Evolutionary conservation across 2,888 invertebrate genomes (phyloP).

Genomic region (Schrankia costaestrigalis): DNA sequence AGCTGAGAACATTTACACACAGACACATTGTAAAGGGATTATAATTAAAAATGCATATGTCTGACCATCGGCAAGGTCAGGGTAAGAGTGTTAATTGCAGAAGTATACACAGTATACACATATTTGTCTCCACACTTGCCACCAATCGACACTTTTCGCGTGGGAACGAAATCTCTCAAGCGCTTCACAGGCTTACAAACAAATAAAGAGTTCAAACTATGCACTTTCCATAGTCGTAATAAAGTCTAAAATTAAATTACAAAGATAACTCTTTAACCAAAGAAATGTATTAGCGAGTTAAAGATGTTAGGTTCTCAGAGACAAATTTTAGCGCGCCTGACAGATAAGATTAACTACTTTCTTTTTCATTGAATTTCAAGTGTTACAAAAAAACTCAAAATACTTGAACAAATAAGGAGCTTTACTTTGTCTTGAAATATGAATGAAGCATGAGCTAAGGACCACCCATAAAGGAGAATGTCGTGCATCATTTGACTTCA

Average conservation of each 20-base stretch:
- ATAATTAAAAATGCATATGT: constrained; percentile 23
- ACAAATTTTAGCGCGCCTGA: constrained; percentile 59
- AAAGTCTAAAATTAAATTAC: constrained; percentile 16
- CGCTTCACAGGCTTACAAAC: constrained; percentile 20
- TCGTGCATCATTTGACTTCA: constrained; percentile 26
- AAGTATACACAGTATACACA: no score
- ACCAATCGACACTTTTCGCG: constrained; percentile 62
- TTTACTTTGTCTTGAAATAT: constrained; percentile 17
- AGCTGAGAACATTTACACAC: constrained; percentile 2
- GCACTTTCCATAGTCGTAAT: constrained; percentile 15
- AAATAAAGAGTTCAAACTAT: constrained; percentile 9
- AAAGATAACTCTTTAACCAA: constrained; percentile 4
- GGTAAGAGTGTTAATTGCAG: constrained; percentile 45
- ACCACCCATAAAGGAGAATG: constrained; percentile 44
- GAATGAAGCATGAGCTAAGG: constrained; percentile 25
- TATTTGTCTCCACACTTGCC: constrained; percentile 73
- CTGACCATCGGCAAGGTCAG: constrained; percentile 50
- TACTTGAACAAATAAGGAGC: no score
- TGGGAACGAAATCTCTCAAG: constrained; percentile 55
- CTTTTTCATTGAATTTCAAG: constrained; percentile 35
- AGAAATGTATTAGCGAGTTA: constrained; percentile 15
- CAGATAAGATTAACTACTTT: constrained; percentile 47
- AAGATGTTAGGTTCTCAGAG: constrained; percentile 46
- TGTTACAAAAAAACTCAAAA: constrained; percentile 23
- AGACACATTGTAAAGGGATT: constrained; percentile 11